These are phyloP conservation scores for Alentia gelatinosa DNA, from an alignment of 2,888 invertebrate species.

Conservation along the genomic window DNA sequence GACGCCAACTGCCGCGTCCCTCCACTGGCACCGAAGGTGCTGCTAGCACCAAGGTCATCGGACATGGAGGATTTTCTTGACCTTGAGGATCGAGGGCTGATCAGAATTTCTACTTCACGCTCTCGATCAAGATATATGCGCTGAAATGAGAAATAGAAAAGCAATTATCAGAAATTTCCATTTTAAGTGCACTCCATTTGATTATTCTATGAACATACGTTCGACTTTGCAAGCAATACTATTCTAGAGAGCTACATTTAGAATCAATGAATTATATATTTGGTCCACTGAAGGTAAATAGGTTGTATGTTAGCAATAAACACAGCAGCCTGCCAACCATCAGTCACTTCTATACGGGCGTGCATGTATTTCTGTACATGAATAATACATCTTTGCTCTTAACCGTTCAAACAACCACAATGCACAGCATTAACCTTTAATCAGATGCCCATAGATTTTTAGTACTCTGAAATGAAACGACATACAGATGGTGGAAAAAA, in stretches of 20 bases:
- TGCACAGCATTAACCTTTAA: too few relatives aligned
- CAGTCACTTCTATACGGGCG: too few relatives aligned
- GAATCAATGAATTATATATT: not conserved
- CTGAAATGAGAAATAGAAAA: not conserved
- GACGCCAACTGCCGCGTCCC: not conserved
- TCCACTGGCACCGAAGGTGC: not conserved
- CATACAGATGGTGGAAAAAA: too few relatives aligned
- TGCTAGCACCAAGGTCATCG: not conserved
- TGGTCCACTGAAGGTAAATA: not conserved
- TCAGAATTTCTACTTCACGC: not conserved
- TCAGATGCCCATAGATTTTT: too few relatives aligned
- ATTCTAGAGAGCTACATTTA: not conserved
- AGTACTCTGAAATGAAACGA: too few relatives aligned
- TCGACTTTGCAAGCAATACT: not conserved
- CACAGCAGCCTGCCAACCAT: too few relatives aligned
- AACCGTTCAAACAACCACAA: too few relatives aligned
- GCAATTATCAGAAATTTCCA: too few relatives aligned
- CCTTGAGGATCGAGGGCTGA: conserved; percentile 25
- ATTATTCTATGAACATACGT: too few relatives aligned
- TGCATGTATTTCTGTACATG: too few relatives aligned
- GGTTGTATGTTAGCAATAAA: not conserved
- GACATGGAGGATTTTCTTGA: not conserved
- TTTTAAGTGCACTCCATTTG: too few relatives aligned
- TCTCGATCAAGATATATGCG: conserved; percentile 26
- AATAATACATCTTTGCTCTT: too few relatives aligned